Conservation (phyloP, 1,140 invertebrate species). For the Procambarus virginalis region DNA sequence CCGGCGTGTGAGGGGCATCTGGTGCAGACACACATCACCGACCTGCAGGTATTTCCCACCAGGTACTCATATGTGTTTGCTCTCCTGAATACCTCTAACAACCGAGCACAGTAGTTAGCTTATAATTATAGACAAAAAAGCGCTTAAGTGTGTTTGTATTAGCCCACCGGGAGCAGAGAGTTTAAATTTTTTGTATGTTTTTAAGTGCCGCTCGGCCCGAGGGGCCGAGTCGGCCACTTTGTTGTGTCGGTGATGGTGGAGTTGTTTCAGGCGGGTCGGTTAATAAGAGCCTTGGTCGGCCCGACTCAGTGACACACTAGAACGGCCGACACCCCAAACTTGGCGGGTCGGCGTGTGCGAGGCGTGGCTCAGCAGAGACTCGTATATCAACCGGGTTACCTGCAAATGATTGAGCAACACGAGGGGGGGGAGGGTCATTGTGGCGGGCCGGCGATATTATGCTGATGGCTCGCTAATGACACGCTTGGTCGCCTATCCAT, state of each 20-base stretch:
- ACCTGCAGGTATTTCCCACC: constrained; percentile 6
- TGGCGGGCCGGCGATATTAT: constrained; percentile 53
- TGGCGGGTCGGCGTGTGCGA: constrained; percentile 7
- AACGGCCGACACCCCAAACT: constrained; percentile 19
- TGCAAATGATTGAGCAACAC: constrained; percentile 61
- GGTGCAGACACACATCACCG: neutral
- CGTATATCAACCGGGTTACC: constrained; percentile 49
- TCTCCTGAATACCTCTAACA: constrained; percentile 9
- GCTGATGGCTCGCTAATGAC: constrained; percentile 61
- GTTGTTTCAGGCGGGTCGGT: constrained; percentile 12
- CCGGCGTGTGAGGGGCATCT: too few species aligned
- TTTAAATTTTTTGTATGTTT: neutral
- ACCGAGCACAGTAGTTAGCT: constrained; percentile 54
- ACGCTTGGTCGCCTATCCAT: constrained; percentile 50
- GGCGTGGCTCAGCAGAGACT: neutral
- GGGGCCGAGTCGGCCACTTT: constrained; percentile 37
- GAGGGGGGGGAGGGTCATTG: constrained; percentile 29
- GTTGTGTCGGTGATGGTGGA: constrained; percentile 39
- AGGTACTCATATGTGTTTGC: constrained; percentile 20
- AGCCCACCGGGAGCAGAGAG: constrained; percentile 30
- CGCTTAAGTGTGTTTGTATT: constrained; percentile 58
- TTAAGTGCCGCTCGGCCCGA: constrained; percentile 22
- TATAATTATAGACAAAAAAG: constrained; percentile 63
- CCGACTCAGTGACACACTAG: constrained; percentile 35
- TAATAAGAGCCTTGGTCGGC: constrained; percentile 24